These are phyloP conservation scores for Heliconius himera DNA, from an alignment of 1,140 invertebrate species.

Conservation along the genomic window DNA sequence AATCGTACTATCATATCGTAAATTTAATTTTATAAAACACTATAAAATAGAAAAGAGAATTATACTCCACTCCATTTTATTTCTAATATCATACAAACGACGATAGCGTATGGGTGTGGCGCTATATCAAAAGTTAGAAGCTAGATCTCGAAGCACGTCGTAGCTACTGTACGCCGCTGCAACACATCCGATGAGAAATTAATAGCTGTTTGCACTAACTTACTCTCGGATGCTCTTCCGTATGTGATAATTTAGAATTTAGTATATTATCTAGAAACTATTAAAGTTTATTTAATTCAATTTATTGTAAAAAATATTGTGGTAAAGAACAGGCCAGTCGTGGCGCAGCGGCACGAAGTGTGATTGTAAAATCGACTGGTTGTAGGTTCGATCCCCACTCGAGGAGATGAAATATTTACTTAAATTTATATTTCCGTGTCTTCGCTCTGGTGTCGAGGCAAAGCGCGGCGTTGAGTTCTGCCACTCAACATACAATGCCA, in stretches of 20 bases:
- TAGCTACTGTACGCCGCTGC: not conserved
- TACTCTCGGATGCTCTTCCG: not conserved
- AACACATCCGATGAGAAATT: conserved; percentile 6
- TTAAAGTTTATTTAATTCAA: not conserved
- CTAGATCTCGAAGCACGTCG: not conserved
- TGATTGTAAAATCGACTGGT: too few relatives aligned
- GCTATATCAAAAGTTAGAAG: not conserved
- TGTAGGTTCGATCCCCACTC: too few relatives aligned
- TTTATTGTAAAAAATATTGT: too few relatives aligned
- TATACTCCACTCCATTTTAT: not conserved
- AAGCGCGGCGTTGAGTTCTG: too few relatives aligned
- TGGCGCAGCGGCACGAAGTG: too few relatives aligned
- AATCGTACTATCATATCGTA: too few relatives aligned
- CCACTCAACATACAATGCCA: too few relatives aligned
- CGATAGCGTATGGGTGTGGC: not conserved
- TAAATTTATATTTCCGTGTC: not conserved
- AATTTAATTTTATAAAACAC: too few relatives aligned
- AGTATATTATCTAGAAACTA: not conserved
- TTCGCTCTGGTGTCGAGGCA: too few relatives aligned
- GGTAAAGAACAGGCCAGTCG: too few relatives aligned
- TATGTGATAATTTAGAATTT: not conserved
- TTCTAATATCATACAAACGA: not conserved
- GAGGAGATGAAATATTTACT: not conserved
- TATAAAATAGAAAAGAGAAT: not conserved
- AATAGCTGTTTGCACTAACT: conserved; percentile 9